Base-by-base conservation (phyloP, 2,113 vertebrate genomes). In the human region DNA sequence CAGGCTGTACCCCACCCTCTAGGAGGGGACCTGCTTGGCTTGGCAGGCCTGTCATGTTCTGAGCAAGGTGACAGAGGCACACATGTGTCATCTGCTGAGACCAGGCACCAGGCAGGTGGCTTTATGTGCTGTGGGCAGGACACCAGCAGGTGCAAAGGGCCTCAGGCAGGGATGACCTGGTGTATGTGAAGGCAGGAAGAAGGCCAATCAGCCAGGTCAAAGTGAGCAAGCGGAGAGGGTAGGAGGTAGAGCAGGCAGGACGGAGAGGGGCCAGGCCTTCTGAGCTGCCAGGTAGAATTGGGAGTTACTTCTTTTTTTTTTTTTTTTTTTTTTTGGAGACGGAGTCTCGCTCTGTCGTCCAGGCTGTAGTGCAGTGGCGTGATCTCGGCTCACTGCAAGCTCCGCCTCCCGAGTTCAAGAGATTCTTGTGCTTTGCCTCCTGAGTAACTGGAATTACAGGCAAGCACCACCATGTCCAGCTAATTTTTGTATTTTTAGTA, bases 241-340 rank as follows among this genome's bases (percentile, higher is more conserved):
- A 27, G 92, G 38, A 38, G 8, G 22, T 4, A 16, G 43, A 30
- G 18, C 5, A 18, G 50, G 68, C 0, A 4, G 66, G 52, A 5
- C 0, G 1, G 8, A 22, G 68, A 13, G 18, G 7, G 66, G 50
- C 27, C 1, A 17, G 64, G 23, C 50, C 22, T 23, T 50, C 17
- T 6, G 4, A 3, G 1, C 17, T 11, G 30, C 70, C 1, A 0
- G 3, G 6, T 20, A 0, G 27, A 2, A 0, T 17, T 1, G 23
- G 30, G 6, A 0, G 1, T 55, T 43, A 2, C 14, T 45, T 40
- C 57, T 43, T 18, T 6, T 61, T 61, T 27, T 61, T 61, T 59
- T 18, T 55, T 55, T 57, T 57, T 57, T 59, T 10, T 30, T 64
- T 64, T 64, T 32, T n/a, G 27, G 27, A 32, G 12, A 64, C 0